Percentiles rank a stretch among this genome's conserved stretches.
phyloP scores from a whole-genome alignment of 2,113 vertebrate species.

The Microcebus ravelobensis region DNA sequence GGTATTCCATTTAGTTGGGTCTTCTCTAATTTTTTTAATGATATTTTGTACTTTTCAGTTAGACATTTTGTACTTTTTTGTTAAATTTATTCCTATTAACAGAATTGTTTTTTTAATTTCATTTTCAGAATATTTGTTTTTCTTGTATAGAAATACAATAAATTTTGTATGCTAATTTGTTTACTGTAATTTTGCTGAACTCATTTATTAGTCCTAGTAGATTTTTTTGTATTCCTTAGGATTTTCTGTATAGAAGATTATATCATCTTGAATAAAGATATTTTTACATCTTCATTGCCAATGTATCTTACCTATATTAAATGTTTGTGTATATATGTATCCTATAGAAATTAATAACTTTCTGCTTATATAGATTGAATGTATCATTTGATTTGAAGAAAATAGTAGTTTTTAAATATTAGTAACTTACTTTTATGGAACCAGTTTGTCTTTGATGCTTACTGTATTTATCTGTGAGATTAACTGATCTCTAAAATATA shows the following conservation, averaged over 20 bases:
- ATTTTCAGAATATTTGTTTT: neutral
- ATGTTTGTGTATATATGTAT: neutral
- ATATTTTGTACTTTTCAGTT: conserved; percentile 16
- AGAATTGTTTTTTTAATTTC: neutral
- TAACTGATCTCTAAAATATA: neutral
- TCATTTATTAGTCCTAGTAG: neutral
- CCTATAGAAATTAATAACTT: conserved; percentile 29
- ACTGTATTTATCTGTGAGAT: neutral
- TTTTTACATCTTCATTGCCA: neutral
- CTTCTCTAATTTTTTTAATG: conserved; percentile 16
- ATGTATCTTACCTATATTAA: neutral
- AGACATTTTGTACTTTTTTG: neutral
- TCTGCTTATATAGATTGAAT: neutral
- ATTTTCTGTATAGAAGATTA: neutral
- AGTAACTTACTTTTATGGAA: neutral
- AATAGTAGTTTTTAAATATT: conserved; percentile 6
- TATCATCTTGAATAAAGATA: conserved; percentile 5
- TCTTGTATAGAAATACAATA: neutral
- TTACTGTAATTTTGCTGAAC: neutral
- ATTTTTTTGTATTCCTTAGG: conserved; percentile 6
- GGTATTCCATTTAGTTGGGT: conserved; percentile 7
- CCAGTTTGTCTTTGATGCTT: neutral
- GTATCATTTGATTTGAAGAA: neutral
- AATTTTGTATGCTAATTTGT: neutral
- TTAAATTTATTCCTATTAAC: neutral